These are phyloP conservation scores for Corythaixoides concolor DNA, from an alignment of 2,113 vertebrate species.

Conservation along the genomic window DNA sequence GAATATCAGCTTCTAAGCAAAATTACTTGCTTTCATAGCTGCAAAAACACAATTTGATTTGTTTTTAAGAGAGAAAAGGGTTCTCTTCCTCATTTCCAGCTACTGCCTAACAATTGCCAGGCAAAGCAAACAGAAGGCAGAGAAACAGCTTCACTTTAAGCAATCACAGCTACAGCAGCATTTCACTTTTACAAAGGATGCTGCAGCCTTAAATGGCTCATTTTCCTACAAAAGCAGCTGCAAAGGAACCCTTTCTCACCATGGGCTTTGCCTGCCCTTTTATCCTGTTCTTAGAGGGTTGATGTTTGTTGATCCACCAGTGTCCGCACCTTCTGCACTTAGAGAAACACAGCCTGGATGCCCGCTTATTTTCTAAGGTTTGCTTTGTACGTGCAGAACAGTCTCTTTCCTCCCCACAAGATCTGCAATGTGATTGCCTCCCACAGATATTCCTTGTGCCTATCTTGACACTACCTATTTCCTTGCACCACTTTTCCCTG, in stretches of 20 bases:
- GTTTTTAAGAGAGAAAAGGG: neutral
- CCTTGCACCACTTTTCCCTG: neutral
- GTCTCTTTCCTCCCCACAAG: neutral
- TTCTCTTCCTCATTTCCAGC: neutral
- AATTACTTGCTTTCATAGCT: neutral
- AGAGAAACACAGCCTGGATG: neutral
- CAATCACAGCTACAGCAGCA: neutral
- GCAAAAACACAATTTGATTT: neutral
- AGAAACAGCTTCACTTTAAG: neutral
- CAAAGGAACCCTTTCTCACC: neutral
- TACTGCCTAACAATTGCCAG: neutral
- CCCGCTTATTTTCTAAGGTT: neutral
- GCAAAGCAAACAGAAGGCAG: neutral
- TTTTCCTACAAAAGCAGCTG: neutral
- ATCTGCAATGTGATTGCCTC: neutral
- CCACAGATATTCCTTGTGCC: neutral
- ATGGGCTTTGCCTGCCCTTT: neutral
- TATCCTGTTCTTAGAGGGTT: neutral
- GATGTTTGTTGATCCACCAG: neutral
- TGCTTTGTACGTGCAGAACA: neutral
- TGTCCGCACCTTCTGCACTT: accelerated
- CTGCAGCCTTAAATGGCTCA: neutral
- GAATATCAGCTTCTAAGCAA: neutral
- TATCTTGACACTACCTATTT: neutral
- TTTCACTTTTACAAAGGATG: neutral